Evolutionary conservation across 2,797 vertebrate species (phyloP).

Genomic region (Notamacropus eugenii): DNA sequence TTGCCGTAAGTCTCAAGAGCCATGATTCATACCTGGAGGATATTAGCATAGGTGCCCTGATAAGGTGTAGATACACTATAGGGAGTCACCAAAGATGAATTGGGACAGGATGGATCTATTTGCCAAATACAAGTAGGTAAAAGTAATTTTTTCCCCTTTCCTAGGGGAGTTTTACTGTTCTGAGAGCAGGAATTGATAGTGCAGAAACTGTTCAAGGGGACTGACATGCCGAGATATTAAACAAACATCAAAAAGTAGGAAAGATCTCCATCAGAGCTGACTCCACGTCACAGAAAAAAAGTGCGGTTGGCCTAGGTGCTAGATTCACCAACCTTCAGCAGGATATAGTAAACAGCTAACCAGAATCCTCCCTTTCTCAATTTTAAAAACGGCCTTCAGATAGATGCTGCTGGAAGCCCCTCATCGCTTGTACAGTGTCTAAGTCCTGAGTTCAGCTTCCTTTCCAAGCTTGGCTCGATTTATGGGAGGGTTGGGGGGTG

Average conservation of each 20-base stretch:
- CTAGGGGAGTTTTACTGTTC: neutral
- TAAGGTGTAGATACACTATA: neutral
- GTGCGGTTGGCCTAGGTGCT: neutral
- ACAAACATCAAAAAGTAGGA: neutral
- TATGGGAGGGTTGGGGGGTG: too few species aligned
- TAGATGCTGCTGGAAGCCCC: neutral
- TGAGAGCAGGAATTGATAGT: neutral
- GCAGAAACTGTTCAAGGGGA: neutral
- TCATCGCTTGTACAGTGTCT: neutral
- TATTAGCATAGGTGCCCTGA: neutral
- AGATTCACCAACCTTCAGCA: neutral
- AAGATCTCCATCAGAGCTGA: neutral
- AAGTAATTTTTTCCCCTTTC: neutral
- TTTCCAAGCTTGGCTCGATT: neutral
- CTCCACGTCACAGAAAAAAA: neutral
- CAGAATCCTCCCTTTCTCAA: neutral
- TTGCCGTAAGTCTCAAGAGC: neutral
- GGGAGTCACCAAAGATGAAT: neutral
- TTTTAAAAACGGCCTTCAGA: neutral
- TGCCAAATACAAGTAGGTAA: neutral
- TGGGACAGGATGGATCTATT: neutral
- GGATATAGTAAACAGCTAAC: neutral
- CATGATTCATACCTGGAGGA: conserved; percentile 3
- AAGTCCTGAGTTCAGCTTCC: neutral
- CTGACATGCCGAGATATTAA: neutral